Evolutionary conservation across 2,888 invertebrate species (phyloP).

Genomic region (Drosophila fulvimacula): DNA sequence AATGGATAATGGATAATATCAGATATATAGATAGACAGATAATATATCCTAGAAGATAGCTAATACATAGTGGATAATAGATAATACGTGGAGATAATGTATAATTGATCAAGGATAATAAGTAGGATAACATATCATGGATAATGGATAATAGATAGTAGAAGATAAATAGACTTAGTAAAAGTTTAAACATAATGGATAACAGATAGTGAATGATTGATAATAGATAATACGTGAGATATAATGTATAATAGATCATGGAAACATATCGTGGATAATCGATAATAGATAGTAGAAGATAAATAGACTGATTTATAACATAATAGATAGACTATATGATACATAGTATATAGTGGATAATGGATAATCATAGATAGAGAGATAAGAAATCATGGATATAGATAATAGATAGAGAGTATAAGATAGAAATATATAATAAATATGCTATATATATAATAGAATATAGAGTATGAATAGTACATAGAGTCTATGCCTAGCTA

Average conservation of each 20-base stretch:
- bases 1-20: not conserved
- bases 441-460: not conserved
- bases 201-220: no score
- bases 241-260: not conserved
- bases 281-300: not conserved
- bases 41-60: no score
- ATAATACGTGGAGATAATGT: no score
- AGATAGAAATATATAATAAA: not conserved
- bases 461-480: not conserved
- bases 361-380: not conserved
- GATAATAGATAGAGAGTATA: not conserved
- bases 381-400: not conserved
- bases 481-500: no score
- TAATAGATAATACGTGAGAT: not conserved
- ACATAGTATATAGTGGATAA: no score
- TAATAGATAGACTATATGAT: not conserved
- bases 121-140: not conserved
- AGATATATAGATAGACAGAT: not conserved
- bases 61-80: not conserved
- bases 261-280: no score
- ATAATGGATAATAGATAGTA: not conserved
- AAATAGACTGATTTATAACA: not conserved
- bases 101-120: not conserved
- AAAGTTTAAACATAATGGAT: not conserved
- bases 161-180: not conserved